These are phyloP conservation scores for Seriola rivoliana DNA, from an alignment of 2,113 vertebrate species.

Conservation along the genomic window DNA sequence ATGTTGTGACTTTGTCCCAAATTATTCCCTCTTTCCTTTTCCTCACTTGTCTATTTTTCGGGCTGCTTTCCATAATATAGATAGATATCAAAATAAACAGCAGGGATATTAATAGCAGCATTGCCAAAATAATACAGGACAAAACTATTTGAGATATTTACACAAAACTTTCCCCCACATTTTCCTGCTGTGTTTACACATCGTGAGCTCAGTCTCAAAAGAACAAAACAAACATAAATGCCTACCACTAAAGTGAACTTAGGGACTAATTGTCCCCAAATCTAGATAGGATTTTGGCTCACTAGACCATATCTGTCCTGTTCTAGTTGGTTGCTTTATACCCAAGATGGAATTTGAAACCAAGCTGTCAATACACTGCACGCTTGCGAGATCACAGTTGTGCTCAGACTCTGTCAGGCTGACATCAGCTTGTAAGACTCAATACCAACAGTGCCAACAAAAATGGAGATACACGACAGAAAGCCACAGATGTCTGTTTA, in stretches of 20 bases:
- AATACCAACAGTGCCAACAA: conserved; percentile 31
- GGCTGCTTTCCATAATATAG: conserved; percentile 26
- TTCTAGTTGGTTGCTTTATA: conserved; percentile 57
- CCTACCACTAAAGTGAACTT: conserved; percentile 20
- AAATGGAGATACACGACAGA: conserved; percentile 15
- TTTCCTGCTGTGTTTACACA: background rate
- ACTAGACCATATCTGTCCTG: conserved; percentile 48
- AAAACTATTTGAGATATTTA: background rate
- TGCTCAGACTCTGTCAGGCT: conserved; percentile 39
- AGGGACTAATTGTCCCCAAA: conserved; percentile 39
- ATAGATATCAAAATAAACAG: background rate
- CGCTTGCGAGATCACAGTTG: conserved; percentile 46
- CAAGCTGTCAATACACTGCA: conserved; percentile 58
- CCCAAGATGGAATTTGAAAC: conserved; percentile 62
- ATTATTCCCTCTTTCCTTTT: conserved; percentile 2
- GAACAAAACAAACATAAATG: conserved; percentile 28
- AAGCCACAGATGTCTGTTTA: background rate
- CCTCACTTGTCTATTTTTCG: background rate
- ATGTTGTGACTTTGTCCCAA: conserved; percentile 25
- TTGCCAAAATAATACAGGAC: conserved; percentile 6
- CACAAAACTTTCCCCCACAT: conserved; percentile 5
- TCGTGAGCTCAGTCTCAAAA: background rate
- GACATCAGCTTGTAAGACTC: conserved; percentile 43
- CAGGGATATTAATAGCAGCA: conserved; percentile 17
- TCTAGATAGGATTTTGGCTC: conserved; percentile 53